Conservation (phyloP, 1,140 invertebrate species). For the Ridgeia piscesae region DNA sequence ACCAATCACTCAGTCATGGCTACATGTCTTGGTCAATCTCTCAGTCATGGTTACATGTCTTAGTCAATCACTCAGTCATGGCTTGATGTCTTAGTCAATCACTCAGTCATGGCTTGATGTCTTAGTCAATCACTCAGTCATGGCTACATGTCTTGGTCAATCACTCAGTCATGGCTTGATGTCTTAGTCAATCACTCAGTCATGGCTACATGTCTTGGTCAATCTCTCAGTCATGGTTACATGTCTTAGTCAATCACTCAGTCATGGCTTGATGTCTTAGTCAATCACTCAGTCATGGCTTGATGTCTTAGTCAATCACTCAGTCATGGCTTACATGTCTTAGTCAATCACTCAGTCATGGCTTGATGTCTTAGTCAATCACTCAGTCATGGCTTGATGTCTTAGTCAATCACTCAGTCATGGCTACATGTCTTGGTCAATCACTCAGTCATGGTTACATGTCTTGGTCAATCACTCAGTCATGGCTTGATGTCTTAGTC, state of each 20-base stretch:
- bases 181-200: background rate
- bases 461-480: too few relatives aligned
- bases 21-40: background rate
- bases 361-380: background rate
- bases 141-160: background rate
- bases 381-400: too few relatives aligned
- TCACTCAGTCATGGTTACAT: background rate
- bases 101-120: too few relatives aligned
- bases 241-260: too few relatives aligned
- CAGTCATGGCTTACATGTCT: background rate
- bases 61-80: background rate
- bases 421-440: background rate
- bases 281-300: background rate
- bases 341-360: background rate
- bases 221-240: background rate
- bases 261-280: background rate
- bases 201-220: background rate
- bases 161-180: background rate
- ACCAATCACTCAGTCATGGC: background rate
- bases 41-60: background rate
- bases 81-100: background rate
- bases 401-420: background rate
- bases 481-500: background rate
- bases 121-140: background rate
- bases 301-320: too few relatives aligned